Base-by-base conservation (phyloP, 2,113 vertebrate species). In the Cyprinodon brontotheroides region DNA sequence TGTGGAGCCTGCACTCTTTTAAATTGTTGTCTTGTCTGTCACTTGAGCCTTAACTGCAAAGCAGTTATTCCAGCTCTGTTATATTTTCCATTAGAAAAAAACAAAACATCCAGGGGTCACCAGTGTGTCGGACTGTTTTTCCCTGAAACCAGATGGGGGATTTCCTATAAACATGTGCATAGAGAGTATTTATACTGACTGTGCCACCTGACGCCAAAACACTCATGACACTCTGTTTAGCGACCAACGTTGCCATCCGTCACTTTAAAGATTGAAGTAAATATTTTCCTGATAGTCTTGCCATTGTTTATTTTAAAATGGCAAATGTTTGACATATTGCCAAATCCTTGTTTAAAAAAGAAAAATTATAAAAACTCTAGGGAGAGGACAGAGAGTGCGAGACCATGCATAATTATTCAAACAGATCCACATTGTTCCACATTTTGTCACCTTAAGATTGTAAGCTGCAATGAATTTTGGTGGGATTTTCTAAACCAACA, bases 161-260 rank as follows among this genome's bases (percentile, higher is more conserved):
- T 98, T 97, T 98, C 95, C 96, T 97, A 97, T 98, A 98, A 98
- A 99, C 97, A 98, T 97, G 95, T 96, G 96, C 93, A 97, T 95
- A 94, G 91, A 92, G 95, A 95, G 95, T 98, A 97, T 99, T 98
- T 98, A 97, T 95, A 97, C 94, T 95, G 94, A 93, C 95, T 89
- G 93, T 97, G 96, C 97, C 96, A 99, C 97, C 97, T 98, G 97
- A 98, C 96, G 96, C 97, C 96, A 96, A 95, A 96, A 96, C 96
- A 96, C 96, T 98, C 94, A 93, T 96, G 95, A 96, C 96, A 96
- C 95, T 96, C 95, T 96, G 96, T 96, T 97, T 97, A 96, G 96
- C 96, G 96, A 95, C 95, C 95, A 95, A 95, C 96, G 96, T 97
- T 96, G 95, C 96, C 96, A 97, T 98, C 98, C 98, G 96, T 99